Conservation (phyloP, 2,888 invertebrate genomes). For the Andrena bucephala region DNA sequence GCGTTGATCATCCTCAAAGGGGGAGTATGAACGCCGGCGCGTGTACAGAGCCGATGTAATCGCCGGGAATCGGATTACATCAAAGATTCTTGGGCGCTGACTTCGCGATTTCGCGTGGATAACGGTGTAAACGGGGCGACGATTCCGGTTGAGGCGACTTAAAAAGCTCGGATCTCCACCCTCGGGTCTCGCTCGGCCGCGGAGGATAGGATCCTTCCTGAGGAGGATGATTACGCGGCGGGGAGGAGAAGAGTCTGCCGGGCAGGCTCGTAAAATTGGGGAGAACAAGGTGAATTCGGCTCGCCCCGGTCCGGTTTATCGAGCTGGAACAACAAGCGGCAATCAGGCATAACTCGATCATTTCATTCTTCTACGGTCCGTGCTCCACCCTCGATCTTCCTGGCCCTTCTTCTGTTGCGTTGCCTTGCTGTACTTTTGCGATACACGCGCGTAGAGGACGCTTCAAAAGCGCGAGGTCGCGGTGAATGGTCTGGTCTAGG, state of each 20-base stretch:
- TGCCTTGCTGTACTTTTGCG: slow-evolving; percentile 36
- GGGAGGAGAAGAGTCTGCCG: slow-evolving; percentile 9
- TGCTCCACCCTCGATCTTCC: slow-evolving; percentile 71
- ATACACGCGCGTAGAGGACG: slow-evolving; percentile 36
- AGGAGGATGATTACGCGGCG: slow-evolving; percentile 51
- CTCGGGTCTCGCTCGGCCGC: neutral
- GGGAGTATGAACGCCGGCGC: slow-evolving; percentile 15
- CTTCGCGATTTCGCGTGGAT: slow-evolving; percentile 51
- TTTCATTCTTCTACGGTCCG: slow-evolving; percentile 80
- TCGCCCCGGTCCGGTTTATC: slow-evolving; percentile 80
- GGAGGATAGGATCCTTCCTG: slow-evolving; percentile 27
- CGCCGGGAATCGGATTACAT: slow-evolving; percentile 52
- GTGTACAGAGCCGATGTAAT: slow-evolving; percentile 26
- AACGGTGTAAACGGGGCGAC: slow-evolving; percentile 14
- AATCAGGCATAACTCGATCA: slow-evolving; percentile 83
- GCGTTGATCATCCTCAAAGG: slow-evolving; percentile 48
- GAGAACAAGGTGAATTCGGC: slow-evolving; percentile 73
- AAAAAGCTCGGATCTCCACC: slow-evolving; percentile 23
- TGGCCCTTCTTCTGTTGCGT: slow-evolving; percentile 48
- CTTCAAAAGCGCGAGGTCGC: slow-evolving; percentile 11
- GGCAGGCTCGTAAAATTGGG: slow-evolving; percentile 70
- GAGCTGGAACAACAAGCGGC: slow-evolving; percentile 83
- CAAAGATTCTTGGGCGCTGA: slow-evolving; percentile 49
- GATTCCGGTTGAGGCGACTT: neutral
- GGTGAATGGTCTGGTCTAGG: no score